Evolutionary conservation across 2,113 vertebrate species (phyloP).

Genomic region (Rhizomys pruinosus): DNA sequence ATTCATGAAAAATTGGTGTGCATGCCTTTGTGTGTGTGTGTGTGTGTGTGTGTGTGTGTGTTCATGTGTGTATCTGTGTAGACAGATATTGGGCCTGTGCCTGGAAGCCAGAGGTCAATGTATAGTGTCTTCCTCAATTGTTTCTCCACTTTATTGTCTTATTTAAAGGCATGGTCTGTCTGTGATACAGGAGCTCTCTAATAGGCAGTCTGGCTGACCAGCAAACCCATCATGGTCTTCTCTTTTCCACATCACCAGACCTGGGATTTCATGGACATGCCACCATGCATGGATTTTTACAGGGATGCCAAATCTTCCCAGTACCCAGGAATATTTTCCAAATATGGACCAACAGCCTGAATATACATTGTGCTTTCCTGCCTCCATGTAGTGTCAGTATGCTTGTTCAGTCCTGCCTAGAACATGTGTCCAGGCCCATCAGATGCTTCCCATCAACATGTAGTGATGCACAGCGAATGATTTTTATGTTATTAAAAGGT

Average conservation of each 20-base stretch:
- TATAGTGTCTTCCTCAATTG: not conserved
- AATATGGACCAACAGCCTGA: not conserved
- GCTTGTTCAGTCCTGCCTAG: not conserved
- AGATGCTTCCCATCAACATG: not conserved
- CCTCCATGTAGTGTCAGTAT: not conserved
- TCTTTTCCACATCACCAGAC: not conserved
- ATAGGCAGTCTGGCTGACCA: not conserved
- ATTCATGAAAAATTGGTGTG: not conserved
- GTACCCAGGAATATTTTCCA: not conserved
- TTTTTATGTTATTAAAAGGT: not conserved
- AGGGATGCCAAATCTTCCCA: not conserved
- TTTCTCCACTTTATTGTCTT: not conserved
- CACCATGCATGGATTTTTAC: not conserved
- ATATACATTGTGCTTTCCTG: not conserved
- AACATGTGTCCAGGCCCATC: not conserved
- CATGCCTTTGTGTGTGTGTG: not conserved
- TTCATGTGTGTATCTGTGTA: not conserved
- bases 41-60: not conserved
- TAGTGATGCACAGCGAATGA: too few species aligned
- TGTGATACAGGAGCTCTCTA: not conserved
- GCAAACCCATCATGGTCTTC: too few species aligned
- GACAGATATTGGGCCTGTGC: fast-evolving
- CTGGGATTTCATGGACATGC: not conserved
- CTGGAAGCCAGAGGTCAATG: not conserved
- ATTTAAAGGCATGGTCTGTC: not conserved